phyloP scores from a whole-genome alignment of 1,140 invertebrate species.

The Ceratoteleas bidentatus region DNA sequence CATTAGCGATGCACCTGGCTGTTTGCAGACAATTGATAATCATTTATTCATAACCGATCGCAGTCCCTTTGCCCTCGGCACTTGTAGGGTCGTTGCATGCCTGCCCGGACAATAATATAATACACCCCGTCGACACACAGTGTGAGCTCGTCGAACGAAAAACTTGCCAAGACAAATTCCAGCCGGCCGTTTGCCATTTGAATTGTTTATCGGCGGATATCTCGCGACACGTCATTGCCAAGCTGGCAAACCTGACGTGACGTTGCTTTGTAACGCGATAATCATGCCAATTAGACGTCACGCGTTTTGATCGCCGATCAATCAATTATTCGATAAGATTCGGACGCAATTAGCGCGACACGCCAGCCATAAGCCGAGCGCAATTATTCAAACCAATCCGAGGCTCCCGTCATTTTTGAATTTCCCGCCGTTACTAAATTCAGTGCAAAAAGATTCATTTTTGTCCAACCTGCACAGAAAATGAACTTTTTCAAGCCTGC shows the following conservation, averaged over 20 bases:
- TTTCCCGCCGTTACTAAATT: no score
- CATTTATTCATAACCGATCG: constrained; percentile 67
- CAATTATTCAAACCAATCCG: no score
- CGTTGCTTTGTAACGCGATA: constrained; percentile 54
- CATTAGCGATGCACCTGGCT: constrained; percentile 37
- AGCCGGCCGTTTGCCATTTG: constrained; percentile 12
- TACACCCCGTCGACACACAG: constrained; percentile 32
- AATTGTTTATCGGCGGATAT: constrained; percentile 40
- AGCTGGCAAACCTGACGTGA: constrained; percentile 53
- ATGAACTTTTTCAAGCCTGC: no score
- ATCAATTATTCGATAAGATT: constrained; percentile 60
- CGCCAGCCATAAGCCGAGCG: constrained; percentile 21
- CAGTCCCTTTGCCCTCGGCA: constrained; percentile 56
- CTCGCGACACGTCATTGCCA: constrained; percentile 47
- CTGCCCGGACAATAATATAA: constrained; percentile 43
- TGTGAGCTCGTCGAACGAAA: no score
- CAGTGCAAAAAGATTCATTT: no score
- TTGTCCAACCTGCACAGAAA: no score
- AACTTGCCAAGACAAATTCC: constrained; percentile 23
- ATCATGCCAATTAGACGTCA: constrained; percentile 51
- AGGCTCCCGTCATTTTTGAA: no score
- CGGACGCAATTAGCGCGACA: constrained; percentile 24
- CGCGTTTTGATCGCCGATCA: constrained; percentile 55
- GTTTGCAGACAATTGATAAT: constrained; percentile 65
- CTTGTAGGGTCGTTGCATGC: constrained; percentile 55